phyloP scores from a whole-genome alignment of 2,888 invertebrate species.

The Seira ritae region DNA sequence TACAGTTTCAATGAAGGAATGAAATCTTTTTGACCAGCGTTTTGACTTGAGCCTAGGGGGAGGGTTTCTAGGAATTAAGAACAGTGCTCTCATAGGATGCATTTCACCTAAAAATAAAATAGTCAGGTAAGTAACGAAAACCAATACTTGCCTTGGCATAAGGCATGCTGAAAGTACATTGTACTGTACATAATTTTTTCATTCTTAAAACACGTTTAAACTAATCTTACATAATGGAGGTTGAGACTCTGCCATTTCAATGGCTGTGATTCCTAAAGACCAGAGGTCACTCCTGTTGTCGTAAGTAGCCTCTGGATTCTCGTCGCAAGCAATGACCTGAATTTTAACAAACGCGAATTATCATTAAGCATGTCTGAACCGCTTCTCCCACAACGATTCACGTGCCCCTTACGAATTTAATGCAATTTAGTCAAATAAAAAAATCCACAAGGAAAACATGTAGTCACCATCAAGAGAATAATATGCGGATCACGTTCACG shows the following conservation, averaged over 20 bases:
- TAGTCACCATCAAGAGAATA: too few relatives aligned
- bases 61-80: slow-evolving; percentile 98
- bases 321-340: slow-evolving; percentile 97
- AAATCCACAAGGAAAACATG: too few relatives aligned
- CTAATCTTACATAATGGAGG: slow-evolving; percentile 95
- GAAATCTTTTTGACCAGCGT: slow-evolving; percentile 98
- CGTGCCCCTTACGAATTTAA: too few relatives aligned
- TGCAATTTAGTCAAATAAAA: slow-evolving; percentile 21
- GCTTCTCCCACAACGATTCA: too few relatives aligned
- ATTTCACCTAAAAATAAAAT: slow-evolving; percentile 74
- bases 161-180: too few relatives aligned
- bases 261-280: slow-evolving; percentile 96
- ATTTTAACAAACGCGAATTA: too few relatives aligned
- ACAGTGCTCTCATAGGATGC: slow-evolving; percentile 97
- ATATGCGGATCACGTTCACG: too few relatives aligned
- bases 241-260: slow-evolving; percentile 99
- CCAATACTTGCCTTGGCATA: too few relatives aligned
- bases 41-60: slow-evolving; percentile 92
- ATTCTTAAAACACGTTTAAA: too few relatives aligned
- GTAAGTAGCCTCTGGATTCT: slow-evolving; percentile 99
- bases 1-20: slow-evolving; percentile 97
- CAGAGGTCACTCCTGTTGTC: slow-evolving; percentile 96
- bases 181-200: too few relatives aligned
- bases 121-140: too few relatives aligned
- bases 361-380: too few relatives aligned